A percentile compares a stretch with the other conserved stretches of the same genome.
phyloP scores from a whole-genome alignment of 2,797 vertebrate genomes.

The Semaprochilodus insignis region DNA sequence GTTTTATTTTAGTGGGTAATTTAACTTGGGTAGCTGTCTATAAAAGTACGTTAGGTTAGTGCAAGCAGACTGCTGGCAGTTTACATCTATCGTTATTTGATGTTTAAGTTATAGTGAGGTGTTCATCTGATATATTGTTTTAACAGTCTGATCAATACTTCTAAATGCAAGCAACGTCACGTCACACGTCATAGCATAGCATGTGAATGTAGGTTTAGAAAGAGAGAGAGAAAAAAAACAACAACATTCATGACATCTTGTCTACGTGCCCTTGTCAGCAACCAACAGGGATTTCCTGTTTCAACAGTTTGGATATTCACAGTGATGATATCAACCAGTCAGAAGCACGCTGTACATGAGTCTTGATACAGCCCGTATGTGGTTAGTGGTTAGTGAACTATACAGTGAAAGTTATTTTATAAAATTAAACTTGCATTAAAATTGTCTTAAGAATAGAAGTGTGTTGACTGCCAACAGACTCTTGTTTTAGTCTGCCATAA shows the following conservation, averaged over 20 bases:
- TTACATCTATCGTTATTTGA: too few species aligned
- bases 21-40: too few species aligned
- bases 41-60: too few species aligned
- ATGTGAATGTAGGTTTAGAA: too few species aligned
- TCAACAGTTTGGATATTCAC: background rate
- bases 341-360: background rate
- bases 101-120: too few species aligned
- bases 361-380: background rate
- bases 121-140: too few species aligned
- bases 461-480: background rate
- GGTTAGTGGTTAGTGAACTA: background rate
- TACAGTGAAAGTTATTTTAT: background rate
- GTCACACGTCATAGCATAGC: too few species aligned
- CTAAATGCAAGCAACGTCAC: too few species aligned
- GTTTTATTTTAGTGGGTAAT: too few species aligned
- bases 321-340: background rate
- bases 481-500: background rate
- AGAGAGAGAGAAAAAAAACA: too few species aligned
- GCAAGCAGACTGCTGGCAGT: too few species aligned
- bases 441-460: background rate
- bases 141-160: too few species aligned
- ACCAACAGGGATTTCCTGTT: constrained; percentile 11
- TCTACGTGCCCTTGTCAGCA: background rate
- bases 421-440: background rate
- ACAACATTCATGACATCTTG: background rate